Evolutionary conservation across 2,888 invertebrate genomes (phyloP).

Genomic region (Lasioglossum morio): DNA sequence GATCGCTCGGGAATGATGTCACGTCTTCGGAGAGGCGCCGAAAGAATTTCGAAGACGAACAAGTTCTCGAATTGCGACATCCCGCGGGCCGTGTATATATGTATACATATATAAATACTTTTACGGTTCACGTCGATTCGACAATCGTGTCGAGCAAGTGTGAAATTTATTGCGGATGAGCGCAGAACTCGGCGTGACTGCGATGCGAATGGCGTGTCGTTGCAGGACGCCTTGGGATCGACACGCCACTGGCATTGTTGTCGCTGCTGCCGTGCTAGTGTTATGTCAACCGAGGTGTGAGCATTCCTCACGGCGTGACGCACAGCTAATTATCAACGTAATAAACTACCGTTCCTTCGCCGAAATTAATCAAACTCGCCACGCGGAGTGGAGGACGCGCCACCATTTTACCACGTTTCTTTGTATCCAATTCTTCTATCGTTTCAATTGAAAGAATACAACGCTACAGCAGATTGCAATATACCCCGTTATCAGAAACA

Average conservation of each 20-base stretch:
- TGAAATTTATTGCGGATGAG: slow-evolving; percentile 55
- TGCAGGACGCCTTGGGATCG: slow-evolving; percentile 19
- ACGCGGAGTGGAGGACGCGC: neutral
- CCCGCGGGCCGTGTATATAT: neutral
- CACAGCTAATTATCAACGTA: neutral
- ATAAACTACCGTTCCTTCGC: neutral
- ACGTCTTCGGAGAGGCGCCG: neutral
- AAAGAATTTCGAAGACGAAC: slow-evolving; percentile 24
- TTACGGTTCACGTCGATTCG: slow-evolving; percentile 50
- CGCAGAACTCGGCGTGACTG: slow-evolving; percentile 22
- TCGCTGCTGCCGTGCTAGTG: neutral
- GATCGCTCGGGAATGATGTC: slow-evolving; percentile 23
- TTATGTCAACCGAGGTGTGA: slow-evolving; percentile 9
- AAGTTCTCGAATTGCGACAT: slow-evolving; percentile 37
- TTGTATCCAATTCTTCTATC: too few relatives aligned
- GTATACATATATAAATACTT: neutral
- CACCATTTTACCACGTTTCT: too few relatives aligned
- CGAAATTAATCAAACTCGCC: slow-evolving; percentile 1
- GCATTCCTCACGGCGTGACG: neutral
- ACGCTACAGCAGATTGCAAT: too few relatives aligned
- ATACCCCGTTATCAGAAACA: neutral
- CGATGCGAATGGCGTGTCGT: slow-evolving; percentile 23
- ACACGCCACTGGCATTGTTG: slow-evolving; percentile 1
- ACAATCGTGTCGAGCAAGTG: slow-evolving; percentile 61
- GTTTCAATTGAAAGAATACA: too few relatives aligned